phyloP scores from a whole-genome alignment of 2,888 invertebrate genomes.

The Meloe dianella region DNA sequence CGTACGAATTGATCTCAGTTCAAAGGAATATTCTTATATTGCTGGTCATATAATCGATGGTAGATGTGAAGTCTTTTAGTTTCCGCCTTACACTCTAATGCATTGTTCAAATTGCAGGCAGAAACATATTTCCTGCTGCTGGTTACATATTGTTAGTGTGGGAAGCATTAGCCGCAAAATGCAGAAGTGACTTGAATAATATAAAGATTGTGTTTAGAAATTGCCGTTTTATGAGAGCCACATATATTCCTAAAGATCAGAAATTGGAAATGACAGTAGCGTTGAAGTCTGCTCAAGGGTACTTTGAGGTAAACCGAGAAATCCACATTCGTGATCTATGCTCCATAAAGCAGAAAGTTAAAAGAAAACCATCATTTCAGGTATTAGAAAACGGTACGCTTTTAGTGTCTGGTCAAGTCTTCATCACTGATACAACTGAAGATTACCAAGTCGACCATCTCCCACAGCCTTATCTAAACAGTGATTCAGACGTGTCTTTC shows the following conservation, averaged over 20 bases:
- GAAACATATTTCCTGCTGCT: conserved; percentile 66
- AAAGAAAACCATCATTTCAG: conserved; percentile 34
- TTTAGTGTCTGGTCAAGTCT: conserved; percentile 38
- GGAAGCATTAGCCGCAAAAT: conserved; percentile 62
- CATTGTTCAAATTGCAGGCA: too few species aligned
- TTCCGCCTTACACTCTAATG: too few species aligned
- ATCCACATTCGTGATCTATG: conserved; percentile 32
- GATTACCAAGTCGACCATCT: not conserved
- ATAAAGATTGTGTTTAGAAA: conserved; percentile 66
- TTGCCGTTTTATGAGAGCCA: conserved; percentile 65
- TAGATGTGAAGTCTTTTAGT: too few species aligned
- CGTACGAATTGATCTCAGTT: not conserved
- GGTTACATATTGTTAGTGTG: conserved; percentile 62
- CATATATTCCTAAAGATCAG: conserved; percentile 46
- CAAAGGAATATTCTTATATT: conserved; percentile 61
- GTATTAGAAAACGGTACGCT: conserved; percentile 39
- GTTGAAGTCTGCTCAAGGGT: conserved; percentile 28
- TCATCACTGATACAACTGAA: not conserved
- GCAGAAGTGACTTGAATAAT: conserved; percentile 53
- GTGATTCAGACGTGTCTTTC: not conserved
- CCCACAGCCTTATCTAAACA: too few species aligned
- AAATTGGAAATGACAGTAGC: conserved; percentile 39
- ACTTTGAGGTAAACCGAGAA: conserved; percentile 29
- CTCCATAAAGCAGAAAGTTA: too few species aligned
- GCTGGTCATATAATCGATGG: conserved; percentile 86